Percentiles rank a stretch among this genome's conserved stretches.
Conservation (phyloP, 2,888 invertebrate genomes). For the Ichneumoninae sp. region DNA sequence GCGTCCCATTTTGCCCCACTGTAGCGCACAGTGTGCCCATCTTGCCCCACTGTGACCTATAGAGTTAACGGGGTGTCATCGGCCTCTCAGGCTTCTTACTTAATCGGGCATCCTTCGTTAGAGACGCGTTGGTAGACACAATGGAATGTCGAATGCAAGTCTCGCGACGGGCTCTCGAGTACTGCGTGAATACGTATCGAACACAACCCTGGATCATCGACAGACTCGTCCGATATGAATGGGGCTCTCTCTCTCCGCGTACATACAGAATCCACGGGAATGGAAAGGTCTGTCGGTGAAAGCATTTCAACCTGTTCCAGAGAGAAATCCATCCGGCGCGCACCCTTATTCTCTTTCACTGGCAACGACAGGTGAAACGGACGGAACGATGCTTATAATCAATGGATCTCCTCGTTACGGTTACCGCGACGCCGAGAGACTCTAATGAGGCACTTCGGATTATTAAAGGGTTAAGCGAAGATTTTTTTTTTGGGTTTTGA, state of each 20-base stretch:
- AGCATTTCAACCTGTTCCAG: constrained; percentile 47
- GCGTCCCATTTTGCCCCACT: too few relatives aligned
- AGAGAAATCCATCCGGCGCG: constrained; percentile 23
- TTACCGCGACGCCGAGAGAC: constrained; percentile 42
- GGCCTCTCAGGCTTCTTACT: constrained; percentile 22
- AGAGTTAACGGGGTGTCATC: neutral
- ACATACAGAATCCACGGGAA: constrained; percentile 18
- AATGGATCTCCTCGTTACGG: constrained; percentile 31
- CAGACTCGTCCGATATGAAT: constrained; percentile 31
- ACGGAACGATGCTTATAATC: constrained; percentile 39
- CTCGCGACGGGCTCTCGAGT: constrained; percentile 10
- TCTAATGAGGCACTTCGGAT: constrained; percentile 60
- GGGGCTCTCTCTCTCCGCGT: neutral
- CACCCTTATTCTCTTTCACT: constrained; percentile 41
- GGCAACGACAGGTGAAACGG: constrained; percentile 48
- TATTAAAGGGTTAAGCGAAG: constrained; percentile 1
- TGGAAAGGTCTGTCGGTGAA: constrained; percentile 43
- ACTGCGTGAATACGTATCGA: constrained; percentile 7
- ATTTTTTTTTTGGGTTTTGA: too few relatives aligned
- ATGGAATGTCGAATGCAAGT: constrained; percentile 32
- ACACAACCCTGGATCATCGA: constrained; percentile 27
- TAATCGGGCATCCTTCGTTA: constrained; percentile 45
- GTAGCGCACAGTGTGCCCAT: too few relatives aligned
- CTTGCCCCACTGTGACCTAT: too few relatives aligned
- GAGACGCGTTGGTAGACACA: constrained; percentile 26